phyloP scores from a whole-genome alignment of 2,797 vertebrate species.

The Chaenodraco wilsoni region DNA sequence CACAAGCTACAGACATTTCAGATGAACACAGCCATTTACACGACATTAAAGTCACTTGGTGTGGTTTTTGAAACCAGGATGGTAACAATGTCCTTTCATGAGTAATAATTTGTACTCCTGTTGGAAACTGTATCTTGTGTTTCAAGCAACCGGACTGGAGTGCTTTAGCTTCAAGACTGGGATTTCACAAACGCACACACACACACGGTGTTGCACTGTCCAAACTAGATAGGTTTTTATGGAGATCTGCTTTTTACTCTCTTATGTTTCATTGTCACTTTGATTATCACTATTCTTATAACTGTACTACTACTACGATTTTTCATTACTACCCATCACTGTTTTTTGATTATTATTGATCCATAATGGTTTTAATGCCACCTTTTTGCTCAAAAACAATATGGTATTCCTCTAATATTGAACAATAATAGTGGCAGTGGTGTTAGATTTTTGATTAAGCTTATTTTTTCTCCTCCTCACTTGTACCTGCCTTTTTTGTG shows the following conservation, averaged over 20 bases:
- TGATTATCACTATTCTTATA: constrained; percentile 88
- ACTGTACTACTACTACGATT: constrained; percentile 87
- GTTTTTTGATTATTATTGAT: constrained; percentile 85
- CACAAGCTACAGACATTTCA: constrained; percentile 82
- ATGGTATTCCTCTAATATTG: constrained; percentile 86
- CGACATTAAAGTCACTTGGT: constrained; percentile 68
- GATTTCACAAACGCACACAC: constrained; percentile 70
- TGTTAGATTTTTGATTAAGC: constrained; percentile 87
- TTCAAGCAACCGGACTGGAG: constrained; percentile 79
- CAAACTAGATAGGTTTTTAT: constrained; percentile 83
- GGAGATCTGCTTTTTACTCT: constrained; percentile 86
- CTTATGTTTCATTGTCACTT: constrained; percentile 86
- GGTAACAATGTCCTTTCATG: constrained; percentile 60
- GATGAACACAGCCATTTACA: constrained; percentile 73
- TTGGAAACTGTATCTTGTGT: constrained; percentile 82
- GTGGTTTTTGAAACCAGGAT: constrained; percentile 60
- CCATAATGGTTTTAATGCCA: constrained; percentile 84
- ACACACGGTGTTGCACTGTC: constrained; percentile 85
- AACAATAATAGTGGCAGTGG: constrained; percentile 87
- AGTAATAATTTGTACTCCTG: constrained; percentile 70
- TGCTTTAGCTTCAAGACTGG: constrained; percentile 79
- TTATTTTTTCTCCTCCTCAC: constrained; percentile 82
- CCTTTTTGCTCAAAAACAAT: constrained; percentile 77
- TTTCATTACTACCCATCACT: constrained; percentile 87
- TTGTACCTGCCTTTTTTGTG: constrained; percentile 87